Evolutionary conservation across 2,113 vertebrate genomes (phyloP).

Genomic region (Microcebus tavaratra): DNA sequence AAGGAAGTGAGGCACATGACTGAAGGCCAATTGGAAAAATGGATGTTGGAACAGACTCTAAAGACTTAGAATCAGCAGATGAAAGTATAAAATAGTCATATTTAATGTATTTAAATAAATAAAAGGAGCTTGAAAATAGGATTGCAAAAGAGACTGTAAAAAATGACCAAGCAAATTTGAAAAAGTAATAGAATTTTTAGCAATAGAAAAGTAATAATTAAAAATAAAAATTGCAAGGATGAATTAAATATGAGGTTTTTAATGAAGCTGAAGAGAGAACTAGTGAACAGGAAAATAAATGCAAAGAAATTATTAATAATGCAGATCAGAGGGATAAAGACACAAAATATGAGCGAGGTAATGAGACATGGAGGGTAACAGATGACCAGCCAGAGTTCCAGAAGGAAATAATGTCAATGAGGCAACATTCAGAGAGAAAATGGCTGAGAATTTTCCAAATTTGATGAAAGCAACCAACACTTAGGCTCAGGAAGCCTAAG

Average conservation of each 20-base stretch:
- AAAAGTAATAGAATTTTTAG: conserved; percentile 25
- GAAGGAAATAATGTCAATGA: neutral
- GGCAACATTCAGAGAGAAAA: neutral
- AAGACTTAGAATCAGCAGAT: neutral
- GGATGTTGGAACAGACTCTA: neutral
- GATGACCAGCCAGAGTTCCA: neutral
- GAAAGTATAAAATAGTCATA: neutral
- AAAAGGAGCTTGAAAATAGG: neutral
- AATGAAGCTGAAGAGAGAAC: neutral
- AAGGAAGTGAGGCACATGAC: neutral
- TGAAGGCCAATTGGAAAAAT: neutral
- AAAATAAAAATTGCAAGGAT: neutral
- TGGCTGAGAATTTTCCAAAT: neutral
- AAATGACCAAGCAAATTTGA: neutral
- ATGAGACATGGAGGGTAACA: neutral
- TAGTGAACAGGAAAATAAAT: neutral
- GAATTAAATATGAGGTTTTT: neutral
- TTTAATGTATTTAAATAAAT: neutral
- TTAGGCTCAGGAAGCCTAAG: neutral
- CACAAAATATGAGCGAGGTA: neutral
- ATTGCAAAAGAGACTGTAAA: neutral
- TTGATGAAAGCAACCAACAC: neutral
- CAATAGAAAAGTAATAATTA: neutral
- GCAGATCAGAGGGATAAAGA: neutral
- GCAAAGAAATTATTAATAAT: neutral